phyloP scores from a whole-genome alignment of 2,797 vertebrate species.

The Tadarida brasiliensis region DNA sequence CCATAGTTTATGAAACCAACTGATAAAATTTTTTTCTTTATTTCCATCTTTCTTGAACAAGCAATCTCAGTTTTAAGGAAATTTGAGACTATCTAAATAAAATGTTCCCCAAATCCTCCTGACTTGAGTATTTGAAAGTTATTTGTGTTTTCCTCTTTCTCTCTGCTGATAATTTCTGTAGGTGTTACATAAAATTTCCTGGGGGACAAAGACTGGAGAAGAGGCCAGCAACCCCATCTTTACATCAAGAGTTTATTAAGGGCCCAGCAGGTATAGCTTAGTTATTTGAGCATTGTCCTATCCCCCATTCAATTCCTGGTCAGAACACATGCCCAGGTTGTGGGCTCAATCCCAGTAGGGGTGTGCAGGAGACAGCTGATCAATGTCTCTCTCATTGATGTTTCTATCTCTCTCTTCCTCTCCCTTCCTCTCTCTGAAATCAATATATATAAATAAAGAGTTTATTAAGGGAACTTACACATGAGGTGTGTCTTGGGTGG shows the following conservation, averaged over 20 bases:
- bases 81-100: slow-evolving; percentile 4
- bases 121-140: neutral
- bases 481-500: neutral
- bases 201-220: neutral
- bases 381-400: too few relatives aligned
- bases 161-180: neutral
- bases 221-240: neutral
- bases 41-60: neutral
- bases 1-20: neutral
- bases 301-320: too few relatives aligned
- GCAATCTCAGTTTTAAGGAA: neutral
- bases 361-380: too few relatives aligned
- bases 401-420: too few relatives aligned
- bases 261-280: neutral
- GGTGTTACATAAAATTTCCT: neutral
- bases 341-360: too few relatives aligned
- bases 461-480: neutral
- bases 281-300: too few relatives aligned
- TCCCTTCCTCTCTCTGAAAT: too few relatives aligned
- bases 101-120: neutral
- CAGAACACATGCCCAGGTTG: too few relatives aligned
- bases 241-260: neutral
- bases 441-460: neutral
- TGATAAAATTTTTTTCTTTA: neutral
- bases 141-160: neutral